A percentile compares a stretch with the other conserved stretches of the same genome.
These are phyloP conservation scores for Cygnus buccinator DNA, from an alignment of 2,113 vertebrate species.

Conservation along the genomic window DNA sequence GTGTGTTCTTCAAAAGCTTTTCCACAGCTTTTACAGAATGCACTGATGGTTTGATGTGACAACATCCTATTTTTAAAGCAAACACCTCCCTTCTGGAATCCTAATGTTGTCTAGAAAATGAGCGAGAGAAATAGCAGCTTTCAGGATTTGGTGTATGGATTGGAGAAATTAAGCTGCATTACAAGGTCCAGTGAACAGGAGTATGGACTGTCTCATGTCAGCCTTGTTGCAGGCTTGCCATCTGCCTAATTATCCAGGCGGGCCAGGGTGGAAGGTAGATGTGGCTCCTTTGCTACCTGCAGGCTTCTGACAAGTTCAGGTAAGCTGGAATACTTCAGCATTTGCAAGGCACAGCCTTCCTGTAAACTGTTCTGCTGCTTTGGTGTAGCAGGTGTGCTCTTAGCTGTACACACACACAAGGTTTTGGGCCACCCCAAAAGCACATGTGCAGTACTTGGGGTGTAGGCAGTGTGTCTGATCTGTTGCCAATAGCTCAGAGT, in stretches of 20 bases:
- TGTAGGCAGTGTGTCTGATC: not conserved
- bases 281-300: not conserved
- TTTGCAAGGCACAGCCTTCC: not conserved
- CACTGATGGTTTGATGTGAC: slow-evolving; percentile 54
- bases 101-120: not conserved
- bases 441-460: not conserved
- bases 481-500: not conserved
- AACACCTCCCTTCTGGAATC: slow-evolving; percentile 55
- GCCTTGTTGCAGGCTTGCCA: slow-evolving; percentile 51
- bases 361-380: not conserved
- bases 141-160: slow-evolving; percentile 61
- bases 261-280: not conserved
- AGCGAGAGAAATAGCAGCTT: slow-evolving; percentile 53
- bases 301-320: not conserved
- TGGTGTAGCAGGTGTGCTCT: accelerated
- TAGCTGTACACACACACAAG: not conserved
- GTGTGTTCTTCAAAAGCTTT: slow-evolving; percentile 28
- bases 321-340: not conserved
- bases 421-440: not conserved
- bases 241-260: not conserved
- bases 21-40: not conserved
- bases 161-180: slow-evolving; percentile 72
- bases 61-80: slow-evolving; percentile 51
- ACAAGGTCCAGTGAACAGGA: slow-evolving; percentile 43
- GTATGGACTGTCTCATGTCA: slow-evolving; percentile 26